These are phyloP conservation scores for Glareola pratincola DNA, from an alignment of 2,113 vertebrate genomes.

Conservation along the genomic window DNA sequence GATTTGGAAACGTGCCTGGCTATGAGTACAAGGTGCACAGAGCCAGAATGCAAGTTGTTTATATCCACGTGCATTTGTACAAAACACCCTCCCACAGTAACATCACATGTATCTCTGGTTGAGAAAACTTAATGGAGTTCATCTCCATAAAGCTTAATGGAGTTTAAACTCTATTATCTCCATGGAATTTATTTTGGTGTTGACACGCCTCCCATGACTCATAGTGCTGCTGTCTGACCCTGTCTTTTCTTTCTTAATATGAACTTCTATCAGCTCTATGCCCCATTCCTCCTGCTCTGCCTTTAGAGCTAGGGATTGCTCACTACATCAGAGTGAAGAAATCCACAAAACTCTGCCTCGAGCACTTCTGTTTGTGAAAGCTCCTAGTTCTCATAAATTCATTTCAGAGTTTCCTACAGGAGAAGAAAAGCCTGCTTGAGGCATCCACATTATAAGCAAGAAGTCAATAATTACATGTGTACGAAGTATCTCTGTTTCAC, in stretches of 20 bases:
- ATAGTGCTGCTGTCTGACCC: background rate
- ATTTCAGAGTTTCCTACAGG: background rate
- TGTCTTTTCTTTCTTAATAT: background rate
- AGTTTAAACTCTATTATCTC: background rate
- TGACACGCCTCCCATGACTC: background rate
- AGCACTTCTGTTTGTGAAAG: background rate
- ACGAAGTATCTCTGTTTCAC: background rate
- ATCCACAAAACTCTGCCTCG: background rate
- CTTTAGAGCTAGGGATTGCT: background rate
- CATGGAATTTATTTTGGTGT: background rate
- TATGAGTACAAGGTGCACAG: background rate
- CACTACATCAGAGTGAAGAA: too few relatives aligned
- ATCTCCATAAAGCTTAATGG: background rate
- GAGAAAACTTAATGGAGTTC: background rate
- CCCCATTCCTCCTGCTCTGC: background rate
- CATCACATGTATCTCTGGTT: background rate
- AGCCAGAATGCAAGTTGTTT: background rate
- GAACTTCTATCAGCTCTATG: background rate
- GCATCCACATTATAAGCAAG: background rate
- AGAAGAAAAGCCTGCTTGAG: background rate
- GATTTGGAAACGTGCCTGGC: background rate
- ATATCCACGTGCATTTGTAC: background rate
- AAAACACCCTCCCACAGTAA: background rate
- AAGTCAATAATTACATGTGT: background rate
- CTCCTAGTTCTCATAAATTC: background rate